Conservation (phyloP, 2,888 invertebrate genomes). For the Cynaeus angustus region DNA sequence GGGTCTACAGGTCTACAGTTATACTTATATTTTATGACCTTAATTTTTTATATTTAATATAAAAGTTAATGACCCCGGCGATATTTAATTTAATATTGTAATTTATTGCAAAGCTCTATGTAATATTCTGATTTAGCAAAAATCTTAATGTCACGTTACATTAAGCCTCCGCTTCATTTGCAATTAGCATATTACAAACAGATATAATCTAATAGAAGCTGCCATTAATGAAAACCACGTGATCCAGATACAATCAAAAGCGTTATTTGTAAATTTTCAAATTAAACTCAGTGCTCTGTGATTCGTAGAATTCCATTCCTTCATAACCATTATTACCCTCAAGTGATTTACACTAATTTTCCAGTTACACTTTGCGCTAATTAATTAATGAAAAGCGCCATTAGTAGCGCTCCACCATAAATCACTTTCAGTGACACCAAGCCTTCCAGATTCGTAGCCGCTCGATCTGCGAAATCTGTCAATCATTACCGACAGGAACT, state of each 20-base stretch:
- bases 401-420: slow-evolving; percentile 18
- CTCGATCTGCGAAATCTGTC: slow-evolving; percentile 13
- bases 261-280: slow-evolving; percentile 26
- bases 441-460: slow-evolving; percentile 7
- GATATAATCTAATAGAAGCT: slow-evolving; percentile 1
- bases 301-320: slow-evolving; percentile 19
- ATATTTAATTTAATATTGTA: no score
- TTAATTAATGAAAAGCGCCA: slow-evolving; percentile 21
- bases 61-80: no score
- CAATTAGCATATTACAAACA: not conserved
- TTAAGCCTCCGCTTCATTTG: slow-evolving; percentile 4
- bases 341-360: slow-evolving; percentile 31
- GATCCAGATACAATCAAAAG: slow-evolving; percentile 6
- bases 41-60: no score
- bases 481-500: slow-evolving; percentile 17
- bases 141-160: not conserved
- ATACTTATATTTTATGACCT: no score
- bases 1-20: no score
- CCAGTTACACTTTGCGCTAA: slow-evolving; percentile 28
- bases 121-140: not conserved
- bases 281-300: slow-evolving; percentile 17
- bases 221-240: slow-evolving; percentile 27
- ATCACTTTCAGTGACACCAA: slow-evolving; percentile 18
- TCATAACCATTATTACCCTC: slow-evolving; percentile 17
- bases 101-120: no score